Conservation (phyloP, 2,888 invertebrate genomes). For the Pristionchus entomophagus region DNA sequence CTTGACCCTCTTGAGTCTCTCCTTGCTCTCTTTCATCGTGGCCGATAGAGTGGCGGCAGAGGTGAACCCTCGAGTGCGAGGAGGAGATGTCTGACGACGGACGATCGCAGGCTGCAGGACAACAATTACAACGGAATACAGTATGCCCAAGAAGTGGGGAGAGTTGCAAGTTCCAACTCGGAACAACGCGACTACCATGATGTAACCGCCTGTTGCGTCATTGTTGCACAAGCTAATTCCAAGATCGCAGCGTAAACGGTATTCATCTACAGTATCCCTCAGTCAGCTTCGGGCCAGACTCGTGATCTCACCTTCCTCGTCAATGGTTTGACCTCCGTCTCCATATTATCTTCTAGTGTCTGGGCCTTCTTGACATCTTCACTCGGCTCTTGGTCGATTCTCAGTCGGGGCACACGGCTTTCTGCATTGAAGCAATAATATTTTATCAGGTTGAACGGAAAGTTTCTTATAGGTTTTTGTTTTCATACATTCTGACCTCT, state of each 20-base stretch:
- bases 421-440: not conserved
- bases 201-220: too few species aligned
- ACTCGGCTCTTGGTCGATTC: not conserved
- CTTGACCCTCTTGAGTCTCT: slow-evolving; percentile 2
- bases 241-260: too few species aligned
- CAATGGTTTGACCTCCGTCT: not conserved
- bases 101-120: not conserved
- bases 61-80: slow-evolving; percentile 24
- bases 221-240: too few species aligned
- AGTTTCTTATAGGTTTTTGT: too few species aligned
- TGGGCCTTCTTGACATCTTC: not conserved
- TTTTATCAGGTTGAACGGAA: too few species aligned
- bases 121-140: not conserved
- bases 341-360: not conserved
- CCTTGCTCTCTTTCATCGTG: slow-evolving; percentile 11
- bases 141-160: too few species aligned
- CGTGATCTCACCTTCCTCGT: not conserved
- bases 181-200: too few species aligned
- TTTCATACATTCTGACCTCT: too few species aligned
- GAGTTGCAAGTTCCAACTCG: too few species aligned
- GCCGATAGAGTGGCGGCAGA: not conserved
- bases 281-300: too few species aligned
- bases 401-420: slow-evolving; percentile 13
- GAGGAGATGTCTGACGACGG: slow-evolving; percentile 3
- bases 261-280: too few species aligned